phyloP scores from a whole-genome alignment of 2,888 invertebrate genomes.

The Ptychoptera albimana region DNA sequence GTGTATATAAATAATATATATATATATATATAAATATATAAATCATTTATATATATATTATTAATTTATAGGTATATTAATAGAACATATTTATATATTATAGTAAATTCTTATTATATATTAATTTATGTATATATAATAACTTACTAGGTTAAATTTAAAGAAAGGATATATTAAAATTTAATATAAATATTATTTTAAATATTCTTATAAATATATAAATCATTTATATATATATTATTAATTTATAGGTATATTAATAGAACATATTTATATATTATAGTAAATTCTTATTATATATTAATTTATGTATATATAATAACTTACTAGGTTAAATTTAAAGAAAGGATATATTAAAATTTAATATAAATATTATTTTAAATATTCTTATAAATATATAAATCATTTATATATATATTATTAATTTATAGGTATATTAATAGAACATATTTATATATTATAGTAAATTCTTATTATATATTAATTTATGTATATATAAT shows the following conservation, averaged over 20 bases:
- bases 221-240: background rate
- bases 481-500: constrained; percentile 6
- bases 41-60: constrained; percentile 13
- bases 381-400: constrained; percentile 19
- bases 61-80: constrained; percentile 5
- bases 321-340: constrained; percentile 13
- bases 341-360: constrained; percentile 22
- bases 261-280: background rate
- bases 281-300: no score
- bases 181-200: constrained; percentile 14
- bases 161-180: no score
- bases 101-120: no score
- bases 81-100: background rate
- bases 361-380: constrained; percentile 30
- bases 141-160: constrained; percentile 13
- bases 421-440: no score
- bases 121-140: constrained; percentile 7
- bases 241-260: constrained; percentile 5
- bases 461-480: constrained; percentile 1
- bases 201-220: constrained; percentile 14
- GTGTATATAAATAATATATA: no score
- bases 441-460: constrained; percentile 16
- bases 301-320: constrained; percentile 7
- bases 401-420: constrained; percentile 14
- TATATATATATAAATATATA: constrained; percentile 15